These are phyloP conservation scores for Theocolax elegans DNA, from an alignment of 1,140 invertebrate genomes.

Conservation along the genomic window DNA sequence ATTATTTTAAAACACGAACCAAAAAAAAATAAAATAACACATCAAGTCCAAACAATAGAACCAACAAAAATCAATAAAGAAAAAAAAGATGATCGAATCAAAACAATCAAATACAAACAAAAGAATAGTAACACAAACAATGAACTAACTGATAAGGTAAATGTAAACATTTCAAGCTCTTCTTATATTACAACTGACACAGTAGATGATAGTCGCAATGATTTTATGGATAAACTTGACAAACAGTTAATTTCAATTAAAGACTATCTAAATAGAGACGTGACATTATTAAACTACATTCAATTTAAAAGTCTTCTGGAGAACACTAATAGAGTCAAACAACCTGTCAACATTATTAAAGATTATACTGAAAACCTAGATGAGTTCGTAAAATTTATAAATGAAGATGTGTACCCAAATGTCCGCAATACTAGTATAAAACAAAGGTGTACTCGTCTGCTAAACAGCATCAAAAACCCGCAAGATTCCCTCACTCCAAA, in stretches of 20 bases:
- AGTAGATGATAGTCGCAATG: no score
- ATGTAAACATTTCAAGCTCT: no score
- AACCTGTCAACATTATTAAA: neutral
- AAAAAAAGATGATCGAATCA: no score
- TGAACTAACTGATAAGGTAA: no score
- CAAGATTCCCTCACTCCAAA: neutral
- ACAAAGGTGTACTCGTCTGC: neutral
- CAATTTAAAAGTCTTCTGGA: slow-evolving; percentile 39
- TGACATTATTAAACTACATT: slow-evolving; percentile 12
- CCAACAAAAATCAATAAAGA: no score
- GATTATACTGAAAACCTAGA: slow-evolving; percentile 15
- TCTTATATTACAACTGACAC: no score
- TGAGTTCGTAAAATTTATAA: slow-evolving; percentile 8
- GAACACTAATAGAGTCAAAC: neutral
- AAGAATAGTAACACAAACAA: no score
- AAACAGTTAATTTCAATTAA: neutral
- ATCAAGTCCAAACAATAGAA: no score
- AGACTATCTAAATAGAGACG: neutral
- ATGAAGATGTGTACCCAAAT: neutral
- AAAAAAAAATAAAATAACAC: neutral
- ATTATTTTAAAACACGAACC: neutral
- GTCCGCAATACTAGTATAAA: slow-evolving; percentile 8
- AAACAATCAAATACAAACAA: no score
- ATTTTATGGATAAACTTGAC: neutral
- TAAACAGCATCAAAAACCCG: neutral